phyloP scores from a whole-genome alignment of 2,113 vertebrate genomes.

The Albula glossodonta region DNA sequence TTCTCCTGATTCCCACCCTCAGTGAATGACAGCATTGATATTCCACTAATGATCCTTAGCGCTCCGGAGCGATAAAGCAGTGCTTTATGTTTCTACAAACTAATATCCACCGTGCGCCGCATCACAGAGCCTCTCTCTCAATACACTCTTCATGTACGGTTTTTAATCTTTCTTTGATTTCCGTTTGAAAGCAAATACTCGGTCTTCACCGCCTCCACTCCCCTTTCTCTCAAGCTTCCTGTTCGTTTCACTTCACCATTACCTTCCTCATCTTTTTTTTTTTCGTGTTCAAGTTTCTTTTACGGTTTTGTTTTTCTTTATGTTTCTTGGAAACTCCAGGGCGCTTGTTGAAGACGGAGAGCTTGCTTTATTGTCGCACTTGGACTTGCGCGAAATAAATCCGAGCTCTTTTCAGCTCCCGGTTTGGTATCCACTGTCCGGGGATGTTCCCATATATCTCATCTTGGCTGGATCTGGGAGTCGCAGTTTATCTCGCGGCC shows the following conservation, averaged over 20 bases:
- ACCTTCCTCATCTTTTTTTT: not conserved
- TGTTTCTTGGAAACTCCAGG: not conserved
- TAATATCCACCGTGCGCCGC: not conserved
- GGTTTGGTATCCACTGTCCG: not conserved
- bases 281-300: not conserved
- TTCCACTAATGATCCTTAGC: not conserved
- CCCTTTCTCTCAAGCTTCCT: not conserved
- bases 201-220: not conserved
- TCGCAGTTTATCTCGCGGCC: constrained; percentile 35
- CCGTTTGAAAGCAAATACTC: not conserved
- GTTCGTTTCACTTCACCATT: not conserved
- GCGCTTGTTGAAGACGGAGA: not conserved
- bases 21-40: not conserved
- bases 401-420: not conserved
- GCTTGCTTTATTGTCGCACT: not conserved
- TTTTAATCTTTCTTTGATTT: not conserved
- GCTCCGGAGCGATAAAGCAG: not conserved
- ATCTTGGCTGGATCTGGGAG: constrained; percentile 27
- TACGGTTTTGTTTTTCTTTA: not conserved
- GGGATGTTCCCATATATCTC: constrained; percentile 17
- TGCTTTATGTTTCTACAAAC: not conserved
- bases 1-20: not conserved
- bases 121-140: not conserved
- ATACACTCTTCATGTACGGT: not conserved
- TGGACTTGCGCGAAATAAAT: not conserved